Conservation (phyloP, 2,888 invertebrate genomes). For the Melieria omissa region DNA sequence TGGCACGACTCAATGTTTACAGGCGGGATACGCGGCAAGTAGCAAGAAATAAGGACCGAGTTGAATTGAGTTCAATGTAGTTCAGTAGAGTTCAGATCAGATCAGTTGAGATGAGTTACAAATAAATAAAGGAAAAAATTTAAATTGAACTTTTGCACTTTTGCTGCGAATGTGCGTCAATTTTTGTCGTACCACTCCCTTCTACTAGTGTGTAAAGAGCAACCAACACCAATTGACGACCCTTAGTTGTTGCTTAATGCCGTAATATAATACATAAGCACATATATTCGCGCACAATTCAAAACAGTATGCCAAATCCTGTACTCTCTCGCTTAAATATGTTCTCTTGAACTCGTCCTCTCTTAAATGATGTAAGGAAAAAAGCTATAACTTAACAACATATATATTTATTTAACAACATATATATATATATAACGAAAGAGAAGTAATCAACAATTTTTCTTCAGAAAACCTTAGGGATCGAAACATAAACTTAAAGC, state of each 20-base stretch:
- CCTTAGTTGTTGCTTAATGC: constrained; percentile 44
- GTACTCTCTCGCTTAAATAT: constrained; percentile 28
- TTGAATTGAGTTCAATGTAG: constrained; percentile 14
- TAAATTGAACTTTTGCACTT: constrained; percentile 41
- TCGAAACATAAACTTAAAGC: too few species aligned
- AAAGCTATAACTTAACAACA: neutral
- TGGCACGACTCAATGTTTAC: neutral
- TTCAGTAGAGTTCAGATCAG: constrained; percentile 21
- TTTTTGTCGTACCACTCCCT: constrained; percentile 68
- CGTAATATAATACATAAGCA: constrained; percentile 13
- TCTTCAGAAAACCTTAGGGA: too few species aligned
- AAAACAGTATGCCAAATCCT: too few species aligned
- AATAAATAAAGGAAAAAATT: constrained; percentile 35
- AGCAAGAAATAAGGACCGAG: too few species aligned
- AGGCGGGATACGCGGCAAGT: too few species aligned
- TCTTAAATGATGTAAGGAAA: constrained; percentile 10
- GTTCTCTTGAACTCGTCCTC: constrained; percentile 29
- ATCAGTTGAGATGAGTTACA: constrained; percentile 14
- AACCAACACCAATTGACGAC: constrained; percentile 44
- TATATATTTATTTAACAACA: too few species aligned
- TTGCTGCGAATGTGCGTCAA: constrained; percentile 67
- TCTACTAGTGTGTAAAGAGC: constrained; percentile 60
- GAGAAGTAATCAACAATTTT: too few species aligned
- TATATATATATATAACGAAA: too few species aligned
- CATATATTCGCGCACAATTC: too few species aligned